Evolutionary conservation across 2,113 vertebrate genomes (phyloP).

Genomic region (Megalops atlanticus): DNA sequence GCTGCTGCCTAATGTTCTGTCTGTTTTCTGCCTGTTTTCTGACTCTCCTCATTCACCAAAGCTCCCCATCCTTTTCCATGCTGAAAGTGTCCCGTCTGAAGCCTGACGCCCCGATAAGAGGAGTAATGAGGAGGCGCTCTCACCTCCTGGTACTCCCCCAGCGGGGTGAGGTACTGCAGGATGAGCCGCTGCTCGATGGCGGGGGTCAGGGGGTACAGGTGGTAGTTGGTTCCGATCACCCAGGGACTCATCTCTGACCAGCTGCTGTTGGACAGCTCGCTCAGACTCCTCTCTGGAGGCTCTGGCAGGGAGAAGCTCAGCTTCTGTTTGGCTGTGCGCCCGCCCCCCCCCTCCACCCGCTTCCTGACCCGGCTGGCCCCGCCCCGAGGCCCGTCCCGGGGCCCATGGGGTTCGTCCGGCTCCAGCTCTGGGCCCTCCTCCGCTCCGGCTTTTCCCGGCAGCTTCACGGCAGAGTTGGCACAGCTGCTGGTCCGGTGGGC

Average conservation of each 20-base stretch:
- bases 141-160: constrained; percentile 99
- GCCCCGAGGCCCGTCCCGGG: constrained; percentile 45
- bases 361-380: constrained; percentile 57
- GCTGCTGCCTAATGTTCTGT: too few species aligned
- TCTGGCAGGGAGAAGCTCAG: constrained; percentile 86
- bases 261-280: constrained; percentile 98
- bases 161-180: constrained; percentile 93
- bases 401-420: constrained; percentile 71
- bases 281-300: constrained; percentile 83
- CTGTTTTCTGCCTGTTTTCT: too few species aligned
- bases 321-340: constrained; percentile 87
- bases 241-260: constrained; percentile 99
- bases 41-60: too few species aligned
- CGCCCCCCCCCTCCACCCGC: constrained; percentile 65
- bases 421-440: too few species aligned
- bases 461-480: constrained; percentile 76
- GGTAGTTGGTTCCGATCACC: constrained; percentile 98
- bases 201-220: constrained; percentile 89
- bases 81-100: too few species aligned
- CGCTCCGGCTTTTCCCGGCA: too few species aligned
- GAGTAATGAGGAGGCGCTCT: too few species aligned
- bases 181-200: constrained; percentile 96
- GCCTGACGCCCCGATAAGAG: too few species aligned
- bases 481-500: constrained; percentile 71
- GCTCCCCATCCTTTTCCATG: too few species aligned